phyloP scores from a whole-genome alignment of 1,140 invertebrate genomes.

The Drosophila ambigua region DNA sequence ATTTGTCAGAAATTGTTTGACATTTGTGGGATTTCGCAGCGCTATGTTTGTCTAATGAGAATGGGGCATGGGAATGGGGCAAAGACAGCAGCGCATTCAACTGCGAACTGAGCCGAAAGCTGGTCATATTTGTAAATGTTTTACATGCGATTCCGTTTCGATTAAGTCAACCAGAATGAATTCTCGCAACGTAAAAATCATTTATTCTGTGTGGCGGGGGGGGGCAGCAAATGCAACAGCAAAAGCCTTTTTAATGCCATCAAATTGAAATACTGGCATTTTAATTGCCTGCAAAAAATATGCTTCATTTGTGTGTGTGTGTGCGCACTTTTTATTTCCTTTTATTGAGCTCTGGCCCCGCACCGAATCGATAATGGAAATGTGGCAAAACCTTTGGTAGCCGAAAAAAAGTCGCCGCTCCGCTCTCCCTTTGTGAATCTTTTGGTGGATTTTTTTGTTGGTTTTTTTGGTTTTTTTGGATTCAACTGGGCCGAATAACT shows the following conservation, averaged over 20 bases:
- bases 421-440: too few species aligned
- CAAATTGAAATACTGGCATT: conserved; percentile 52
- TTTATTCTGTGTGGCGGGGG: not conserved
- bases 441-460: not conserved
- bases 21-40: conserved; percentile 40
- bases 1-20: conserved; percentile 74
- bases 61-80: not conserved
- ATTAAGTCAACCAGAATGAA: conserved; percentile 47
- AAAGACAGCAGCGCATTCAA: conserved; percentile 3
- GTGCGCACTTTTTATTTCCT: too few species aligned
- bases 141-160: conserved; percentile 13
- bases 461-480: not conserved
- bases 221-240: conserved; percentile 5
- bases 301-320: conserved; percentile 5
- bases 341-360: conserved; percentile 7
- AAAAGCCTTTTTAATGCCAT: conserved; percentile 44
- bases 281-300: conserved; percentile 57
- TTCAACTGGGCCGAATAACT: not conserved
- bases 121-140: not conserved
- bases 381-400: not conserved
- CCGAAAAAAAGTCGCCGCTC: not conserved
- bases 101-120: not conserved
- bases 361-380: conserved; percentile 19
- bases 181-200: conserved; percentile 29
- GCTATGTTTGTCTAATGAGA: conserved; percentile 41